Evolutionary conservation across 2,113 vertebrate genomes (phyloP), one percentile per base, ranked within the genome.

Genomic region (Toxostoma redivivum): DNA sequence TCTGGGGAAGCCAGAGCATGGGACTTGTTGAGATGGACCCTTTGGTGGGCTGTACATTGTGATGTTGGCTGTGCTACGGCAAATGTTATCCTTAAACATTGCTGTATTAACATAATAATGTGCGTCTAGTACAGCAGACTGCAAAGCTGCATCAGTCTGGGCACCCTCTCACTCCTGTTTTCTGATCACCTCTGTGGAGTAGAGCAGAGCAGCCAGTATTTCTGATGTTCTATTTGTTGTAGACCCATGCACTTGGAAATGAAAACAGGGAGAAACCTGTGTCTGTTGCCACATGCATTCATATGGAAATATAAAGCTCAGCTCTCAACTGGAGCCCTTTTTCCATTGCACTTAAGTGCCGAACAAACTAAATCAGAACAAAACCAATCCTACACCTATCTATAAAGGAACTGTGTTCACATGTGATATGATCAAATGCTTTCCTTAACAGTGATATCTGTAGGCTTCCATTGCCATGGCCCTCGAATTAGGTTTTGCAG

Each of bases 61-160:
- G 44, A 9, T 1, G 0, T 7, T 67, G 85, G 11, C 33, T 72
- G 60, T 9, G 5, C 25, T n/a, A 1, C 30, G 11, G 19, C 2
- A 2, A 51, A 37, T 10, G 2, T 33, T n/a, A 27, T 11, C 23
- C 42, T 57, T 50, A 47, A 83, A 38, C 19, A 27, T 21, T 56
- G 12, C n/a, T 80, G n/a, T 40, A 17, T 23, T 28, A 21, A 15
- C 0, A 3, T 25, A 18, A 14, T 28, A 28, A 33, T 4, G 12
- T 35, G 54, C 22, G 19, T 53, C 20, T 31, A 45, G 48, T 12
- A 16, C 23, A 48, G 27, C 9, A 18, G 37, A 13, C 11, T 30
- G 45, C 7, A 42, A 47, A 54, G 7, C 35, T 38, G 1, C 13
- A 24, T 64, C n/a, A 15, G 4, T n/a, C 37, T 33, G 54, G 25